Evolutionary conservation across 2,888 invertebrate species (phyloP).

Genomic region (Coenonympha glycerion): DNA sequence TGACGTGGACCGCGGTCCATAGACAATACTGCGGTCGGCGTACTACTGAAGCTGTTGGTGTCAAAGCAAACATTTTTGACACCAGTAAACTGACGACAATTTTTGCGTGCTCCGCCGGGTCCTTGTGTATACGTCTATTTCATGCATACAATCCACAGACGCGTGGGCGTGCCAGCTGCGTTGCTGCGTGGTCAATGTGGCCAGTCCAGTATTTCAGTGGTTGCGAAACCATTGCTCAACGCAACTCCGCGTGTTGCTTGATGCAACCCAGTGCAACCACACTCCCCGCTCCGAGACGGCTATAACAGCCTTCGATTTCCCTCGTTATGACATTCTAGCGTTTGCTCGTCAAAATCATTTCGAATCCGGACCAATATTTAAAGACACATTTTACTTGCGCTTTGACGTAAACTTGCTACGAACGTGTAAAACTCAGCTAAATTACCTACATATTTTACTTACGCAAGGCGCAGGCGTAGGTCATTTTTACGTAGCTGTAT

Average conservation of each 20-base stretch:
- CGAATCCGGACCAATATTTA: slow-evolving; percentile 20
- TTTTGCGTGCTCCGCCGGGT: too few relatives aligned
- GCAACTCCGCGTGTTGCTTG: slow-evolving; percentile 41
- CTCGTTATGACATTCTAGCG: slow-evolving; percentile 52
- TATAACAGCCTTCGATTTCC: slow-evolving; percentile 64
- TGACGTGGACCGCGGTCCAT: too few relatives aligned
- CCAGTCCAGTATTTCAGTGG: slow-evolving; percentile 56
- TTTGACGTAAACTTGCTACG: slow-evolving; percentile 19
- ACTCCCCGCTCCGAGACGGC: slow-evolving; percentile 36
- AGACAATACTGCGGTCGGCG: too few relatives aligned
- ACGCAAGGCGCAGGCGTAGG: slow-evolving; percentile 40
- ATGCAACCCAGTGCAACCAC: slow-evolving; percentile 37
- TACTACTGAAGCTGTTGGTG: too few relatives aligned
- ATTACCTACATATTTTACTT: slow-evolving; percentile 29
- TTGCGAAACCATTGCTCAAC: slow-evolving; percentile 63
- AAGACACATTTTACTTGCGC: slow-evolving; percentile 33
- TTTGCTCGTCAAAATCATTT: slow-evolving; percentile 51
- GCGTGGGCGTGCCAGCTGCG: slow-evolving; percentile 31
- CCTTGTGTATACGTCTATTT: too few relatives aligned
- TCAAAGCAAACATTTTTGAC: too few relatives aligned
- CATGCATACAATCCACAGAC: slow-evolving; percentile 13
- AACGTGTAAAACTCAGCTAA: slow-evolving; percentile 13
- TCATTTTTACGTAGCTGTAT: slow-evolving; percentile 35
- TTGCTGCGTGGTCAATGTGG: slow-evolving; percentile 45
- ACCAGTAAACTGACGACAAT: too few relatives aligned